phyloP scores from a whole-genome alignment of 2,113 vertebrate genomes.

The Mastomys natalensis region DNA sequence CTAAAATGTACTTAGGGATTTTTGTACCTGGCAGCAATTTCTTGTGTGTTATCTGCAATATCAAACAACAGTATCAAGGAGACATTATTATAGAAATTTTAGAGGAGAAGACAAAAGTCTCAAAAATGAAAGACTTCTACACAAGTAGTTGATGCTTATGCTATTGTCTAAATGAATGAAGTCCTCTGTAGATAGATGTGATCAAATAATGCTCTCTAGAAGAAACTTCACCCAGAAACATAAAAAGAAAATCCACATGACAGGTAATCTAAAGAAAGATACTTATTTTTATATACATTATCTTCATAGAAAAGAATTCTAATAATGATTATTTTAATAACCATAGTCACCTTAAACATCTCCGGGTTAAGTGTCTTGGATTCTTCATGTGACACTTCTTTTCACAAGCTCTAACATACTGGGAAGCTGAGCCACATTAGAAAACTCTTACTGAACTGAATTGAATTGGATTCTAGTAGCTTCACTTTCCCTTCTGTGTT shows the following conservation, averaged over 20 bases:
- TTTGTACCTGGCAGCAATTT: neutral
- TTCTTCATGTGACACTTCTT: neutral
- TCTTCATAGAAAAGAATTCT: neutral
- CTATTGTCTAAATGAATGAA: neutral
- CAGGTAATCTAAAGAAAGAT: neutral
- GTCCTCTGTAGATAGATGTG: neutral
- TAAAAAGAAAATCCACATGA: neutral
- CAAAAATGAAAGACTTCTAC: neutral
- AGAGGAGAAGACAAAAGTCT: neutral
- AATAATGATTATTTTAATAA: neutral
- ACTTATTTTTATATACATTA: neutral
- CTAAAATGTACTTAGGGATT: neutral
- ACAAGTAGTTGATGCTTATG: neutral
- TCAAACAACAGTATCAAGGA: neutral
- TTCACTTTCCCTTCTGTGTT: neutral
- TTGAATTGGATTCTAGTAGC: neutral
- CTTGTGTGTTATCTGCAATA: neutral
- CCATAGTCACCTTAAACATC: neutral
- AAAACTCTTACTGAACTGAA: neutral
- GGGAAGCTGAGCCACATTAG: neutral
- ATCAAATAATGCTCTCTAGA: neutral
- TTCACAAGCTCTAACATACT: neutral
- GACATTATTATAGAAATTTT: neutral
- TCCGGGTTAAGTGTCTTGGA: neutral
- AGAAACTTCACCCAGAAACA: neutral